Evolutionary conservation across 2,888 invertebrate species (phyloP), one percentile per base, ranked within the genome.

Genomic region (Machimus atricapillus): DNA sequence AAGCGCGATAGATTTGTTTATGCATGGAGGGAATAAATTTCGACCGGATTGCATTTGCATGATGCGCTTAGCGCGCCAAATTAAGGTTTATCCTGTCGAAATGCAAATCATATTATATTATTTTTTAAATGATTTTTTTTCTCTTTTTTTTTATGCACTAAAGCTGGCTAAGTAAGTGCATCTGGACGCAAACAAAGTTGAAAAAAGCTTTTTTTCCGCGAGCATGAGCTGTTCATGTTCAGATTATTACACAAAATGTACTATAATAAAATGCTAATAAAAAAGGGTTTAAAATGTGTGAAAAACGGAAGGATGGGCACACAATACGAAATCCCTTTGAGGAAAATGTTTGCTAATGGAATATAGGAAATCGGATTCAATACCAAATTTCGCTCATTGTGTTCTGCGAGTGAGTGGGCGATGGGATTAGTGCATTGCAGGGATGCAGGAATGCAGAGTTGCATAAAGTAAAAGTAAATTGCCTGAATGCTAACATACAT

Each of bases 1-100:
- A 27, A 82, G 66, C 82, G 66, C 82, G 58, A 81, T 81, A 58
- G 82, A 82, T 82, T 82, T 82, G 66, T 56, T 37, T 86, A 52
- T 86, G 86, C 77, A 74, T 86, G 86, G 86, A 86, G 86, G 86
- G 86, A 86, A 56, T 86, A 74, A 77, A 77, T 86, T 86, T 77
- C 77, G 77, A 86, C 85, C 16, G 40, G 74, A 52, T 46, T 74
- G 58, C 74, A 43, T 31, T 85, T 40, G 43, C 74, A 74, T 74
- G 66, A 23, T 37, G 46, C 14, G 74, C 23, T 40, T 9, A 46
- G 77, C 56, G 58, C 27, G 77, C 86, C 0, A 76, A 77, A 85
- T 52, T 3, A 77, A 52, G 12, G 76, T 40, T 3, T 3, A 8
- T 58, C 58, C 19, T 66, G 66, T 66, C 66, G 19, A 66, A 66